Percentiles rank a stretch among this genome's conserved stretches.
phyloP scores from a whole-genome alignment of 2,113 vertebrate genomes.

The Donacobius atricapilla region DNA sequence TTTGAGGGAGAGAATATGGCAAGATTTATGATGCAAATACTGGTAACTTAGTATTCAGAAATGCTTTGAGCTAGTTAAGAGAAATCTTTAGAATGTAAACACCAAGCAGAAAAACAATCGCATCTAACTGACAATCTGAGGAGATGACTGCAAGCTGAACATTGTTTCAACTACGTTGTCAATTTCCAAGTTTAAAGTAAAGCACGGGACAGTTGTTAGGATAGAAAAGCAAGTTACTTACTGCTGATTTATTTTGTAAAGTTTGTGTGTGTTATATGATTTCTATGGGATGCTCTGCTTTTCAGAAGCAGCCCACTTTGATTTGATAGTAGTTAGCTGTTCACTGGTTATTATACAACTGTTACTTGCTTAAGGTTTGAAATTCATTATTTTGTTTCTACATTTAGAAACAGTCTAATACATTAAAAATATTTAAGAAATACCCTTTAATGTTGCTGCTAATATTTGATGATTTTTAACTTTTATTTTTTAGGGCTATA shows the following conservation, averaged over 20 bases:
- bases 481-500: neutral
- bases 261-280: neutral
- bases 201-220: neutral
- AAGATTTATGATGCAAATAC: neutral
- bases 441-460: neutral
- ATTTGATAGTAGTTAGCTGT: neutral
- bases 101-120: neutral
- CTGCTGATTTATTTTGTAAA: neutral
- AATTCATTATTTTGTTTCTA: neutral
- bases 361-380: neutral
- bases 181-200: neutral
- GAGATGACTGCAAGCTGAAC: neutral
- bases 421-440: neutral
- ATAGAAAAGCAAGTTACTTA: neutral
- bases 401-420: neutral
- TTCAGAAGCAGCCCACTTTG: neutral
- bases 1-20: neutral
- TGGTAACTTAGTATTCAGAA: neutral
- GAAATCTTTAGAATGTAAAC: neutral
- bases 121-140: neutral
- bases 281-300: neutral
- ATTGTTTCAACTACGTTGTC: neutral
- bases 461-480: neutral
- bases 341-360: neutral
- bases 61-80: neutral